These are phyloP conservation scores for Zygogramma bicolorata DNA, from an alignment of 2,888 invertebrate species.

Conservation along the genomic window DNA sequence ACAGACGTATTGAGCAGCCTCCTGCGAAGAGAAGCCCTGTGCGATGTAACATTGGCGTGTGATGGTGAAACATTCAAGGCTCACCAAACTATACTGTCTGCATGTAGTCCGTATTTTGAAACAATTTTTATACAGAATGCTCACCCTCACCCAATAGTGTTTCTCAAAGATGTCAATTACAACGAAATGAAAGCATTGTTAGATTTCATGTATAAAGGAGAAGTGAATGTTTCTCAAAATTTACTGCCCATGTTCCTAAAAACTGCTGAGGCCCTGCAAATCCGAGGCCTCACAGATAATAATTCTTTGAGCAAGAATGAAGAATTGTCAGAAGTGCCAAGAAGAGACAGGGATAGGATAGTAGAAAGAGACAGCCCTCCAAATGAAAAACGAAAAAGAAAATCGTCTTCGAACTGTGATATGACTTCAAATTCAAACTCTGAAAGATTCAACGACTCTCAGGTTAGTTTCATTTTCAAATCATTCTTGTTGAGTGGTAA, in stretches of 20 bases:
- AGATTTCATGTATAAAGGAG: conserved; percentile 93
- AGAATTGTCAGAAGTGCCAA: conserved; percentile 58
- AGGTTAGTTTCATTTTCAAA: conserved; percentile 66
- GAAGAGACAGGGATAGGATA: conserved; percentile 59
- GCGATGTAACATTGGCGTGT: conserved; percentile 93
- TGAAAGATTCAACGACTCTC: conserved; percentile 78
- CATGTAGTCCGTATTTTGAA: conserved; percentile 95
- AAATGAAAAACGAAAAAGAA: conserved; percentile 74
- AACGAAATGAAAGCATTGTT: conserved; percentile 90
- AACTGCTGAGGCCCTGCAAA: conserved; percentile 92
- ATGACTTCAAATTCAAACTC: conserved; percentile 72
- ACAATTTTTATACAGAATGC: conserved; percentile 89
- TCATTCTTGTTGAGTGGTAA: not conserved
- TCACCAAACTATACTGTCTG: conserved; percentile 93
- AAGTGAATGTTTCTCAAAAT: conserved; percentile 87
- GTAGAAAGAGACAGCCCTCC: conserved; percentile 64
- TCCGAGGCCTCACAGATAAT: conserved; percentile 89
- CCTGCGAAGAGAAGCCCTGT: conserved; percentile 88
- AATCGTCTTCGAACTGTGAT: conserved; percentile 78
- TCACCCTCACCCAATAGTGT: conserved; percentile 93
- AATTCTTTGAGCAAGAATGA: conserved; percentile 71
- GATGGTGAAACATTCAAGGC: conserved; percentile 93
- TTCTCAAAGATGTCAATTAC: conserved; percentile 91
- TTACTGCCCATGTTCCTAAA: conserved; percentile 91
- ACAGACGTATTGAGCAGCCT: conserved; percentile 90